Conservation (phyloP, 1,140 invertebrate species). For the Diabrotica virgifera region DNA sequence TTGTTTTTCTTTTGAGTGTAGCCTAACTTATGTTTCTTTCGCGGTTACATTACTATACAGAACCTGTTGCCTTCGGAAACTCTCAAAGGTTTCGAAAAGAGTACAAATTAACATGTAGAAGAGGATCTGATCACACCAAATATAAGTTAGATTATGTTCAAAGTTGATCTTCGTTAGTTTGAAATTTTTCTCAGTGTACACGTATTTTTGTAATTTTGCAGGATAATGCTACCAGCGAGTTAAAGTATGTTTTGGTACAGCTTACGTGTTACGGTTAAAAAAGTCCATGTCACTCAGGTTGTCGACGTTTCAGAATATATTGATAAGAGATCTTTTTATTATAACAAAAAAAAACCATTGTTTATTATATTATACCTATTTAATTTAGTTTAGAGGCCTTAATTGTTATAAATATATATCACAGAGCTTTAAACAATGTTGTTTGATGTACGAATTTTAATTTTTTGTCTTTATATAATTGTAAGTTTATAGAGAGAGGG, state of each 20-base stretch:
- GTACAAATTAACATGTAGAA: neutral
- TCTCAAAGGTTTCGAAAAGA: neutral
- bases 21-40: neutral
- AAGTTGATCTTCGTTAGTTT: neutral
- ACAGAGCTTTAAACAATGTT: slow-evolving; percentile 18
- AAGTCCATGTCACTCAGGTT: slow-evolving; percentile 26
- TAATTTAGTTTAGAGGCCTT: slow-evolving; percentile 36
- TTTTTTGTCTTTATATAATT: neutral
- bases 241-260: slow-evolving; percentile 43
- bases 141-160: neutral
- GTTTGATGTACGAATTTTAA: slow-evolving; percentile 18
- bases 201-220: slow-evolving; percentile 41
- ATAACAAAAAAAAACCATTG: no score
- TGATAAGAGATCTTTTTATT: slow-evolving; percentile 14
- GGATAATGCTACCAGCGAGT: slow-evolving; percentile 41
- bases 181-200: neutral
- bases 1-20: neutral
- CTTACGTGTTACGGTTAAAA: slow-evolving; percentile 42
- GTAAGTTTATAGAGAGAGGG: slow-evolving; percentile 19
- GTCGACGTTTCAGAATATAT: slow-evolving; percentile 14
- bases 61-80: neutral
- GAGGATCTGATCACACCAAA: neutral
- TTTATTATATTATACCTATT: slow-evolving; percentile 7
- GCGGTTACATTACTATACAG: neutral
- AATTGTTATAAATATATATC: slow-evolving; percentile 17